Evolutionary conservation across 2,113 vertebrate genomes (phyloP).

Genomic region (Panthera leo): DNA sequence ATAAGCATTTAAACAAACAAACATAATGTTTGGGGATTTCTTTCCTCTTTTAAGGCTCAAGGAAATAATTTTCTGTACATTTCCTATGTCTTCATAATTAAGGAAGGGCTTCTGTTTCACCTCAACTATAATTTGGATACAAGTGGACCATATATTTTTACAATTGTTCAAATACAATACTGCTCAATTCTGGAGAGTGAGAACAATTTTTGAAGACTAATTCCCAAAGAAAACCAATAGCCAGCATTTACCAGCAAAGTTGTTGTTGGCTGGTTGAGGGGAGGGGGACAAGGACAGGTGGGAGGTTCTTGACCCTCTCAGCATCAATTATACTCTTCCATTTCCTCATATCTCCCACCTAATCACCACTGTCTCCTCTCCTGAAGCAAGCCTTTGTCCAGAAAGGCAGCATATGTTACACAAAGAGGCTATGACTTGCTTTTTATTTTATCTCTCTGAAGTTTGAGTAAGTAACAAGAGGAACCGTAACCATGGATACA

Average conservation of each 20-base stretch:
- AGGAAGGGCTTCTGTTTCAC: background rate
- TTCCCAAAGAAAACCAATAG: background rate
- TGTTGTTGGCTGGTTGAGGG: background rate
- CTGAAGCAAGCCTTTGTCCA: background rate
- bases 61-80: background rate
- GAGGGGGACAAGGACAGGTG: background rate
- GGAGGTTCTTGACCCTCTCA: background rate
- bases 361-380: background rate
- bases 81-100: background rate
- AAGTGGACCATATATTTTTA: background rate
- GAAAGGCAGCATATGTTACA: slow-evolving; percentile 18
- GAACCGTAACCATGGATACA: slow-evolving; percentile 62
- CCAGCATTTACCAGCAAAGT: background rate
- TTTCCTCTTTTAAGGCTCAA: background rate
- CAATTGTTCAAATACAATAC: background rate
- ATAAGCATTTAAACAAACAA: too few relatives aligned
- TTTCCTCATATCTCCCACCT: background rate
- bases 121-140: background rate
- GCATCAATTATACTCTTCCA: background rate
- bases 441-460: slow-evolving; percentile 60
- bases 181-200: background rate
- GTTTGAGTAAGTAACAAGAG: slow-evolving; percentile 40
- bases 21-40: background rate
- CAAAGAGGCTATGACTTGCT: slow-evolving; percentile 30
- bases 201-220: slow-evolving; percentile 3